Conservation (phyloP, 2,888 invertebrate genomes). For the Drosophila greeni region DNA sequence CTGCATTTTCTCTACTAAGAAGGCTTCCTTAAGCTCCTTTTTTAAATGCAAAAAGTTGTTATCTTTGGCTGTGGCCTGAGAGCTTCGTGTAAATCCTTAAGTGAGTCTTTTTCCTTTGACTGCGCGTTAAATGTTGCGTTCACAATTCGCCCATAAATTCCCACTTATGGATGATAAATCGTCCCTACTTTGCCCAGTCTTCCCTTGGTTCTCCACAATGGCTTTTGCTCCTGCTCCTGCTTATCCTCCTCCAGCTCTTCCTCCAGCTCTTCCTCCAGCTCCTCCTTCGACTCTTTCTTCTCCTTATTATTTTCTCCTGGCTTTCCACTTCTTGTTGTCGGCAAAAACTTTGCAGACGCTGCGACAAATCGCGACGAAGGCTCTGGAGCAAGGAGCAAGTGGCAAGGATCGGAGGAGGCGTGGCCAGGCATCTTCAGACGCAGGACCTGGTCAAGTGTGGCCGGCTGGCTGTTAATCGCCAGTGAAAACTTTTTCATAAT, state of each 20-base stretch:
- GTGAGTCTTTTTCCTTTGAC: conserved; percentile 34
- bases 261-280: neutral
- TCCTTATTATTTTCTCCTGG: neutral
- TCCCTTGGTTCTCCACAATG: conserved; percentile 36
- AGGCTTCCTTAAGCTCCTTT: neutral
- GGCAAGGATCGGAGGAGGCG: conserved; percentile 2
- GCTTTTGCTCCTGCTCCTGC: conserved; percentile 4
- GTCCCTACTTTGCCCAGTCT: conserved; percentile 18
- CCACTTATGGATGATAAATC: conserved; percentile 67
- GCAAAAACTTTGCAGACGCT: conserved; percentile 73
- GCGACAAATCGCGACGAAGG: conserved; percentile 56
- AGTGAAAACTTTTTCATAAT: conserved; percentile 63
- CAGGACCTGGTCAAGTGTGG: conserved; percentile 42
- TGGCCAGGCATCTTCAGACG: conserved; percentile 7
- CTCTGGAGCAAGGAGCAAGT: conserved; percentile 17
- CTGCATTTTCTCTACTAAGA: no score
- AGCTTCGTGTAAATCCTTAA: conserved; percentile 20
- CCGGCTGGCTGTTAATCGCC: conserved; percentile 48
- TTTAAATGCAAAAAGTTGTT: conserved; percentile 9
- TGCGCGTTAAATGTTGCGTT: conserved; percentile 76
- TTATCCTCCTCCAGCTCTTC: neutral
- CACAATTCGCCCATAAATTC: conserved; percentile 77
- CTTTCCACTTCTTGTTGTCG: conserved; percentile 21
- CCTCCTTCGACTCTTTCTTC: neutral
- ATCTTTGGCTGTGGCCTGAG: neutral